Evolutionary conservation across 1,140 invertebrate genomes (phyloP).

Genomic region (Brachionus asplanchnoidis): DNA sequence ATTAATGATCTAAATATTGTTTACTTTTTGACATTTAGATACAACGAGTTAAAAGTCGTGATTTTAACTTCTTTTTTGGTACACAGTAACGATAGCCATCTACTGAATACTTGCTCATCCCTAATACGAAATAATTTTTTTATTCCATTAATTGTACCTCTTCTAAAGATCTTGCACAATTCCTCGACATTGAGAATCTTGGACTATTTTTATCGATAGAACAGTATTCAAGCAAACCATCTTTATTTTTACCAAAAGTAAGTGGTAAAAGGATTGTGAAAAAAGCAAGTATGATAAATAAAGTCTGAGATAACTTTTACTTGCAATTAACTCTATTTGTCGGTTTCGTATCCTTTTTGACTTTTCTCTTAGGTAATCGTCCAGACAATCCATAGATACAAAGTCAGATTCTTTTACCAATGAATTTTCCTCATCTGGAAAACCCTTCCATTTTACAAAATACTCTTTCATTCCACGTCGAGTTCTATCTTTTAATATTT

Average conservation of each 20-base stretch:
- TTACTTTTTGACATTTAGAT: background rate
- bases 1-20: background rate
- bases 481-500: conserved; percentile 18
- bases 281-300: background rate
- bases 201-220: too few species aligned
- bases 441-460: too few species aligned
- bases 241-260: background rate
- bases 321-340: background rate
- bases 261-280: background rate
- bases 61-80: background rate
- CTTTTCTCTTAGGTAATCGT: too few species aligned
- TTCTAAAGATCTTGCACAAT: too few species aligned
- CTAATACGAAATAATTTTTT: too few species aligned
- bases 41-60: background rate
- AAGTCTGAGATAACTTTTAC: background rate
- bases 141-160: too few species aligned
- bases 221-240: background rate
- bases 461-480: background rate
- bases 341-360: background rate
- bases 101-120: background rate
- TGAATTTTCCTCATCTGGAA: too few species aligned
- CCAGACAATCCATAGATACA: too few species aligned
- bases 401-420: too few species aligned
- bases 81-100: background rate
- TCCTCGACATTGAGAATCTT: too few species aligned